A percentile compares a stretch with the other conserved stretches of the same genome.
phyloP scores from a whole-genome alignment of 1,140 invertebrate species.

The Papilio glaucus region DNA sequence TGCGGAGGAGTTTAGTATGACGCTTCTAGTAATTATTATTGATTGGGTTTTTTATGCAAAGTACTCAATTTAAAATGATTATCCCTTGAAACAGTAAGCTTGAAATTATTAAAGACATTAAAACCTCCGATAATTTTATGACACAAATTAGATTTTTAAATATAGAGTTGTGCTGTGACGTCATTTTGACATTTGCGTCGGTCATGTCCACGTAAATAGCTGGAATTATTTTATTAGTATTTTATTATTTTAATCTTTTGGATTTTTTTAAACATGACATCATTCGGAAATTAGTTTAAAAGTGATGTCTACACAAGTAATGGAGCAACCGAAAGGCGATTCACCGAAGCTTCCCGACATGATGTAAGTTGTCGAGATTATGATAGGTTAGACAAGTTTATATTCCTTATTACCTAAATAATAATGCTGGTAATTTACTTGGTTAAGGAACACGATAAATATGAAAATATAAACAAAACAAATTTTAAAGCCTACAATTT shows the following conservation, averaged over 20 bases:
- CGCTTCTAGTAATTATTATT: no score
- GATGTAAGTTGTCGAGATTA: slow-evolving; percentile 58
- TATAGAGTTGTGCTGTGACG: neutral
- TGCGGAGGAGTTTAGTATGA: no score
- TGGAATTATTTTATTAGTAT: neutral
- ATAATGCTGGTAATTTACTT: no score
- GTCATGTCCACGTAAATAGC: neutral
- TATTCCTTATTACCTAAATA: neutral
- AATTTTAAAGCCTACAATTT: no score
- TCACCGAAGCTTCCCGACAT: slow-evolving; percentile 58
- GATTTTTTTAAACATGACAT: slow-evolving; percentile 21
- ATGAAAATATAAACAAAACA: no score
- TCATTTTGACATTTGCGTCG: slow-evolving; percentile 10
- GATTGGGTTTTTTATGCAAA: no score
- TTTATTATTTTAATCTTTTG: neutral
- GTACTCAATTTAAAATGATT: no score
- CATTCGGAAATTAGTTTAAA: slow-evolving; percentile 34
- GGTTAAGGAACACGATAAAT: no score
- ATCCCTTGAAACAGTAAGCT: no score
- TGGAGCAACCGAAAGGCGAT: slow-evolving; percentile 61
- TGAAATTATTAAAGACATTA: neutral
- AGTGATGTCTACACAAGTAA: slow-evolving; percentile 39
- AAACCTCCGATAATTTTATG: neutral
- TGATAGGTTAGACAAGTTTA: neutral
- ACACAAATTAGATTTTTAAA: neutral